Evolutionary conservation across 2,113 vertebrate genomes (phyloP).

Genomic region (Cottus gobio): DNA sequence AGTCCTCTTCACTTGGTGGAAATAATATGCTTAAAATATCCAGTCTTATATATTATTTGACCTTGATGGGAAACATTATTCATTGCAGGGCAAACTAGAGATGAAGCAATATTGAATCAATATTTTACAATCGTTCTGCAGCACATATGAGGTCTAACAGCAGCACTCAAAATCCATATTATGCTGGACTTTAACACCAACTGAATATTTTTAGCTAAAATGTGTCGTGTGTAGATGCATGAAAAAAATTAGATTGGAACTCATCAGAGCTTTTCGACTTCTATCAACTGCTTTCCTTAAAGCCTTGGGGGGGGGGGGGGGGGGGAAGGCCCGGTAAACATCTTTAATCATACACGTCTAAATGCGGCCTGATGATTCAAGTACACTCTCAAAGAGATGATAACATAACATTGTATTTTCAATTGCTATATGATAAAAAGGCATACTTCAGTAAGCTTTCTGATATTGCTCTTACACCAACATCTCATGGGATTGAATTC

Average conservation of each 20-base stretch:
- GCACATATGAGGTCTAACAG: background rate
- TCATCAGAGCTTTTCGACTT: conserved; percentile 49
- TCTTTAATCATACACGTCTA: background rate
- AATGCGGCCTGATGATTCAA: background rate
- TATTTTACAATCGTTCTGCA: conserved; percentile 12
- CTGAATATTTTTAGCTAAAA: background rate
- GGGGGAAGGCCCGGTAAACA: background rate
- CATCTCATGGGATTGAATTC: background rate
- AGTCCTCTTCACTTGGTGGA: background rate
- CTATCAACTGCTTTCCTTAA: conserved; percentile 9
- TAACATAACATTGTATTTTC: background rate
- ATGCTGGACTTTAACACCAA: background rate
- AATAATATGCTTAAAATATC: background rate
- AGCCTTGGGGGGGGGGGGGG: too few species aligned
- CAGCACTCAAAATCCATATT: conserved; percentile 6
- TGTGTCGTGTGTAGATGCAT: conserved; percentile 1
- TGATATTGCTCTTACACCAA: conserved; percentile 4
- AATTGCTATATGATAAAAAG: background rate
- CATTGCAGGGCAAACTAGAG: background rate
- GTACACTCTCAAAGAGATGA: background rate
- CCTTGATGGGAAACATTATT: background rate
- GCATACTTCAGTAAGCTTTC: conserved; percentile 2
- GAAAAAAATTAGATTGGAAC: conserved; percentile 3
- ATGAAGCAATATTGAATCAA: conserved; percentile 11
- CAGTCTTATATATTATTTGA: background rate